Evolutionary conservation across 2,113 vertebrate species (phyloP).

Genomic region (Ciconia stormi): DNA sequence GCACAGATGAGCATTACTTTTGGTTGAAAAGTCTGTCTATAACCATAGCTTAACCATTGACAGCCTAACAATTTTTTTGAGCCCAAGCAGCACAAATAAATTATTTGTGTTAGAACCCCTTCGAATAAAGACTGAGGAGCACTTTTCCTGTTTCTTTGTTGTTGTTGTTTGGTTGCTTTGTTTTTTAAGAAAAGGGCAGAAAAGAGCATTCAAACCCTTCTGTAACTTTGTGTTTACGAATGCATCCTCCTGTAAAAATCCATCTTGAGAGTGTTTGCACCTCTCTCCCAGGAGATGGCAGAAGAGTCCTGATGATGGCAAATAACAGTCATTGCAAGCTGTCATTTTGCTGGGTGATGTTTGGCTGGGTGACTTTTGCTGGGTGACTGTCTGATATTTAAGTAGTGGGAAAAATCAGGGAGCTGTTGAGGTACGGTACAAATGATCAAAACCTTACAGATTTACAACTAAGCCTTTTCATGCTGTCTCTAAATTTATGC

Average conservation of each 20-base stretch:
- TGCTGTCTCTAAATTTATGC: neutral
- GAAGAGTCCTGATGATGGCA: neutral
- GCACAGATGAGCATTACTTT: neutral
- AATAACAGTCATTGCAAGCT: fast-evolving
- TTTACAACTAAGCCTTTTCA: neutral
- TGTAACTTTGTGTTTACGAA: neutral
- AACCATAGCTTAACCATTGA: neutral
- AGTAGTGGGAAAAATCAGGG: neutral
- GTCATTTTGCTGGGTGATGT: neutral
- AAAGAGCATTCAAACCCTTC: neutral
- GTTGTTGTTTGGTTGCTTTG: neutral
- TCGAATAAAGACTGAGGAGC: neutral
- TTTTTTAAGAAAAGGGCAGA: neutral
- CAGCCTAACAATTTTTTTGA: neutral
- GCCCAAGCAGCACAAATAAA: neutral
- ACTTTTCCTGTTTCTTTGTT: neutral
- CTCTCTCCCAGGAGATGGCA: constrained; percentile 38
- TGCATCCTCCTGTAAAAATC: neutral
- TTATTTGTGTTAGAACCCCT: neutral
- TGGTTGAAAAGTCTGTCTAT: neutral
- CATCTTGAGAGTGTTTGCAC: neutral
- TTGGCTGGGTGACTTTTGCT: neutral
- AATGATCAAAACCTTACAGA: neutral
- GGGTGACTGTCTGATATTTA: neutral
- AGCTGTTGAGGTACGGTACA: neutral